Evolutionary conservation across 2,888 invertebrate genomes (phyloP).

Genomic region (Cremastinae sp.): DNA sequence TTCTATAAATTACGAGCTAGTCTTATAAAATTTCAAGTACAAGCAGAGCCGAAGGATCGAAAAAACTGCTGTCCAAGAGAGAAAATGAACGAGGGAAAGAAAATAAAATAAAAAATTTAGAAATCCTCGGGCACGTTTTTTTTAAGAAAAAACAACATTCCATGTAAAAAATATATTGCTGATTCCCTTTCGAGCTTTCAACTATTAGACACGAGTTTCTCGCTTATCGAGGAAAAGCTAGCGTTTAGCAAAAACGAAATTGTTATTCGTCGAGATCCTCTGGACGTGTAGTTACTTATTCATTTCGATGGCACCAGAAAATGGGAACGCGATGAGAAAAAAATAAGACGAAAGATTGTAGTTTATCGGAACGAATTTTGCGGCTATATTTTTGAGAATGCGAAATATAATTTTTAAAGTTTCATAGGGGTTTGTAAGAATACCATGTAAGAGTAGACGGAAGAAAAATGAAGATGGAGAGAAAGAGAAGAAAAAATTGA

Average conservation of each 20-base stretch:
- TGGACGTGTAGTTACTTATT: slow-evolving; percentile 2
- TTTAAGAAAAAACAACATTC: too few species aligned
- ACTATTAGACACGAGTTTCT: background rate
- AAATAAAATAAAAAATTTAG: slow-evolving; percentile 1
- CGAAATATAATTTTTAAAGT: slow-evolving; percentile 76
- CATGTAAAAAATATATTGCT: background rate
- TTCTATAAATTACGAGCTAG: slow-evolving; percentile 65
- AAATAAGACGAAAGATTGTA: slow-evolving; percentile 61
- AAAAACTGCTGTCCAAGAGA: background rate
- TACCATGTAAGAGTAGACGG: slow-evolving; percentile 71
- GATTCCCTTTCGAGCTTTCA: slow-evolving; percentile 10
- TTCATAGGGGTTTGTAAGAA: slow-evolving; percentile 78
- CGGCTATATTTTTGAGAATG: slow-evolving; percentile 79
- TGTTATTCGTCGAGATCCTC: slow-evolving; percentile 6
- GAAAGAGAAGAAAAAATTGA: slow-evolving; percentile 5
- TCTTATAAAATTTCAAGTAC: slow-evolving; percentile 73
- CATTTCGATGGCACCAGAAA: slow-evolving; percentile 41
- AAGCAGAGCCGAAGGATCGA: slow-evolving; percentile 65
- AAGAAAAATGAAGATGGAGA: slow-evolving; percentile 8
- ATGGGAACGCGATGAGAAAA: slow-evolving; percentile 54
- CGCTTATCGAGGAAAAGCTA: too few species aligned
- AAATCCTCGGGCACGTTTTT: slow-evolving; percentile 9
- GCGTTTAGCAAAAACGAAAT: too few species aligned
- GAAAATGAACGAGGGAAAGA: background rate
- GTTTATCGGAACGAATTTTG: slow-evolving; percentile 66